Conservation (phyloP, 2,888 invertebrate species). For the Luperina nickerlii region DNA sequence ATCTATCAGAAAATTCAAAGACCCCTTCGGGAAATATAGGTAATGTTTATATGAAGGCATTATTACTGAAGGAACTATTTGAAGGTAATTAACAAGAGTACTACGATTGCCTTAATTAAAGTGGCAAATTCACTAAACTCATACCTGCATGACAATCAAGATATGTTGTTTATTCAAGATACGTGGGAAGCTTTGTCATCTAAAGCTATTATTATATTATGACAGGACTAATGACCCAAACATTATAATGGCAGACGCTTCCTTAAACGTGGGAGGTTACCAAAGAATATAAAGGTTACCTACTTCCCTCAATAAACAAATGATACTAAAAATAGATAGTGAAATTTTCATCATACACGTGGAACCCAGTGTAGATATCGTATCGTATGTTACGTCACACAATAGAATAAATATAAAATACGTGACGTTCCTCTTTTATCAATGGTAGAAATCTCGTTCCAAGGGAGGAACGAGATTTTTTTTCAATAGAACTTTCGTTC, state of each 20-base stretch:
- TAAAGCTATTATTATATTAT: constrained; percentile 11
- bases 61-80: neutral
- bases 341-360: neutral
- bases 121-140: constrained; percentile 11
- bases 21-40: neutral
- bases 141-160: constrained; percentile 5
- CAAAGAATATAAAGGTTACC: neutral
- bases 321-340: constrained; percentile 23
- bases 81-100: neutral
- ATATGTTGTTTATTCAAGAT: neutral
- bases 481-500: neutral
- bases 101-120: constrained; percentile 9
- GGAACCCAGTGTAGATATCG: neutral
- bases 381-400: neutral
- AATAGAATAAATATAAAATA: neutral
- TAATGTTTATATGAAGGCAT: neutral
- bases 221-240: constrained; percentile 24
- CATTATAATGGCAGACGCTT: constrained; percentile 21
- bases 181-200: neutral
- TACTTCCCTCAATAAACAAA: constrained; percentile 28
- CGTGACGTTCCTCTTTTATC: neutral
- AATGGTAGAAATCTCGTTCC: neutral
- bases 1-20: neutral
- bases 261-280: constrained; percentile 23
- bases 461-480: no score